Evolutionary conservation across 2,113 vertebrate species (phyloP).

Genomic region (Bothrops jararaca): DNA sequence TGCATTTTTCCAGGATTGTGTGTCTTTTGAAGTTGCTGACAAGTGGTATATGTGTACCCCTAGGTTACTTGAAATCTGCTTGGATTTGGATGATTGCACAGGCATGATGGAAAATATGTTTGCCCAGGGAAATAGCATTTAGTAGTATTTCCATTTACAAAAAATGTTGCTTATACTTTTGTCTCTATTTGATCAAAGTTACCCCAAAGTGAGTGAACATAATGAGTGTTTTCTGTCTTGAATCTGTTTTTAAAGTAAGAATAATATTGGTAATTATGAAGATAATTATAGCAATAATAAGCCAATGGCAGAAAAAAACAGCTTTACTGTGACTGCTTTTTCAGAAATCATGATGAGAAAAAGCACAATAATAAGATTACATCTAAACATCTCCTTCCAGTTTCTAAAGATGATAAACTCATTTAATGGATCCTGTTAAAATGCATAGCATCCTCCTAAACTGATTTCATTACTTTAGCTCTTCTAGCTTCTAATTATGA

Average conservation of each 20-base stretch:
- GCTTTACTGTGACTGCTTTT: neutral
- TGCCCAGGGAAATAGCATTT: neutral
- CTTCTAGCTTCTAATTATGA: constrained; percentile 28
- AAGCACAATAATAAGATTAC: neutral
- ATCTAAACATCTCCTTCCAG: constrained; percentile 22
- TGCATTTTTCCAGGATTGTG: neutral
- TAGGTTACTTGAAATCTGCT: neutral
- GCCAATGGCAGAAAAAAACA: neutral
- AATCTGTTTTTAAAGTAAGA: neutral
- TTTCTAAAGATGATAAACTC: constrained; percentile 30
- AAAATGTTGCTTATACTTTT: neutral
- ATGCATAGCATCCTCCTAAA: neutral
- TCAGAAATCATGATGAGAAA: neutral
- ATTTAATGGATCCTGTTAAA: constrained; percentile 38
- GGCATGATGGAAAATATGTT: neutral
- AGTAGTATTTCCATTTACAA: neutral
- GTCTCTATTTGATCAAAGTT: neutral
- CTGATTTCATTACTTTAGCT: constrained; percentile 41
- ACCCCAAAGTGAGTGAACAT: neutral
- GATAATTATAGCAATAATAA: neutral
- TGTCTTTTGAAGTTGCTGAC: neutral
- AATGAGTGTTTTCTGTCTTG: neutral
- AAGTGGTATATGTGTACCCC: neutral
- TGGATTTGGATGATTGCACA: neutral
- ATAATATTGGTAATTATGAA: neutral